Percentiles rank a stretch among this genome's conserved stretches.
Conservation (phyloP, 1,140 invertebrate species). For the Heliconius hewitsoni region DNA sequence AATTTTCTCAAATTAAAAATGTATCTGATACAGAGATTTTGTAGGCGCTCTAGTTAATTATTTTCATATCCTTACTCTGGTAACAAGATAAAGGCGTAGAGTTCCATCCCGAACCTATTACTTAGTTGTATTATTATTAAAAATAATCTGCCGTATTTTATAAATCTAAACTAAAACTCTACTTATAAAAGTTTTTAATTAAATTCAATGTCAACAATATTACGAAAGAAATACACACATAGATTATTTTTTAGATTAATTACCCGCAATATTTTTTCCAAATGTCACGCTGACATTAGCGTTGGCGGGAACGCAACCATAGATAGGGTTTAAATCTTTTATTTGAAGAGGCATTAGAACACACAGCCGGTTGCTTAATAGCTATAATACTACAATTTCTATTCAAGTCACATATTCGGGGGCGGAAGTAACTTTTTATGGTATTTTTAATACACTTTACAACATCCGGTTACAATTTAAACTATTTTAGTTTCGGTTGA, state of each 20-base stretch:
- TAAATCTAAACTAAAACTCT: not conserved
- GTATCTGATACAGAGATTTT: too few species aligned
- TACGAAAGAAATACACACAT: not conserved
- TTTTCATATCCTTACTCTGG: too few species aligned
- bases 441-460: slow-evolving; percentile 38
- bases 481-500: slow-evolving; percentile 27
- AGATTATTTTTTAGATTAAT: slow-evolving; percentile 30
- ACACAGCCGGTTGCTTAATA: slow-evolving; percentile 28
- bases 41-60: too few species aligned
- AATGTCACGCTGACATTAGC: slow-evolving; percentile 44
- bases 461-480: slow-evolving; percentile 40
- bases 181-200: not conserved
- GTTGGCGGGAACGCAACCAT: slow-evolving; percentile 37
- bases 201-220: not conserved
- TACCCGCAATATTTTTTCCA: slow-evolving; percentile 34
- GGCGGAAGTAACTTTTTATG: slow-evolving; percentile 37
- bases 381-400: slow-evolving; percentile 43
- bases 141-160: too few species aligned
- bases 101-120: too few species aligned
- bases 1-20: too few species aligned
- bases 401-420: slow-evolving; percentile 42
- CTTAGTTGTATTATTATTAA: too few species aligned
- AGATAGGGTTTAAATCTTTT: slow-evolving; percentile 44
- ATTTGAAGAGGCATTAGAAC: slow-evolving; percentile 34
- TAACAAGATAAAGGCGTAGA: too few species aligned